These are phyloP conservation scores for Sceloporus undulatus DNA, from an alignment of 2,113 vertebrate genomes.

Conservation along the genomic window DNA sequence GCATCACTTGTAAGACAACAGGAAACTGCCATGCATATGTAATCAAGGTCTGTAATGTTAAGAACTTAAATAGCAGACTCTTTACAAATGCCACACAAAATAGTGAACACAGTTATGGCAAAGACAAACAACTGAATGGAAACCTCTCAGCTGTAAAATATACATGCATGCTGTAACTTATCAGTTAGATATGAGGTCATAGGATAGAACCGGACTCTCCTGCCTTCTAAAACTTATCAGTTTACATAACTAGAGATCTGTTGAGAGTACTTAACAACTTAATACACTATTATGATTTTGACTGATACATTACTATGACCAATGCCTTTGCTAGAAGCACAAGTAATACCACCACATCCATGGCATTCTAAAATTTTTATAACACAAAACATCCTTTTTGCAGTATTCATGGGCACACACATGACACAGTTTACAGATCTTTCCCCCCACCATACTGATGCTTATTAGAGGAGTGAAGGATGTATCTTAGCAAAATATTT, in stretches of 20 bases:
- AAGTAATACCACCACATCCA: not conserved
- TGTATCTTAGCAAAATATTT: not conserved
- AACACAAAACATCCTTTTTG: not conserved
- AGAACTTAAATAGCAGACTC: conserved; percentile 29
- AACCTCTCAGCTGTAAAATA: conserved; percentile 19
- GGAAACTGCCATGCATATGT: not conserved
- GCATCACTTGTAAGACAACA: not conserved
- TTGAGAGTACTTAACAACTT: conserved; percentile 18
- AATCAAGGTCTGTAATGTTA: conserved; percentile 16
- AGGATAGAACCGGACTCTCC: not conserved
- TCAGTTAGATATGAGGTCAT: conserved; percentile 35
- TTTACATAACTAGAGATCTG: conserved; percentile 9
- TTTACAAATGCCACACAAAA: conserved; percentile 31
- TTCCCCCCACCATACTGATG: not conserved
- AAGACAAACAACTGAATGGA: conserved; percentile 11
- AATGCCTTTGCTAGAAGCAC: not conserved
- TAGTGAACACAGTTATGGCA: not conserved
- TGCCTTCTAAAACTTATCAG: not conserved
- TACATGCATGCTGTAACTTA: not conserved
- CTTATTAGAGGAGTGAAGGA: conserved; percentile 7
- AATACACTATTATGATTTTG: not conserved
- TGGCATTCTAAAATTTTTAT: not conserved
- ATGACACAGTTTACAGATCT: not conserved
- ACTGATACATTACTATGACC: not conserved
- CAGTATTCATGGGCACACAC: not conserved